phyloP scores from a whole-genome alignment of 2,888 invertebrate genomes.

The Amiota communis region DNA sequence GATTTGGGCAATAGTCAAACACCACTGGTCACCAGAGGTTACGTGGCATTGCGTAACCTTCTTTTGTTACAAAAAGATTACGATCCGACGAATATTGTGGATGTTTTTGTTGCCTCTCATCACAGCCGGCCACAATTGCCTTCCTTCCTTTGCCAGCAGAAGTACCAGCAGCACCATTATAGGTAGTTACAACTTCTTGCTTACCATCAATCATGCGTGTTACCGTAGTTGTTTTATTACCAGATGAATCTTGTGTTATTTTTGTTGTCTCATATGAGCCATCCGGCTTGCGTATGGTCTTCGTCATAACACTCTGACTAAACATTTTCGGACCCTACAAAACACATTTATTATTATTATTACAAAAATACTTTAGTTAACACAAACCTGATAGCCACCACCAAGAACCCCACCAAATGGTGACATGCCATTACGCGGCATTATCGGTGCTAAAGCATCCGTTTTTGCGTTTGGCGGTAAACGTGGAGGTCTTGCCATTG shows the following conservation, averaged over 20 bases:
- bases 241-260: constrained; percentile 76
- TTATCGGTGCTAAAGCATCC: constrained; percentile 62
- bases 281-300: constrained; percentile 76
- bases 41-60: constrained; percentile 73
- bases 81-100: constrained; percentile 60
- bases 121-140: constrained; percentile 9
- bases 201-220: constrained; percentile 72
- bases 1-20: constrained; percentile 59
- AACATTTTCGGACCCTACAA: constrained; percentile 72
- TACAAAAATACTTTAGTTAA: background rate
- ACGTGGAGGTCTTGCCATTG: constrained; percentile 41
- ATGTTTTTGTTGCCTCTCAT: constrained; percentile 17
- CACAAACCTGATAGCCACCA: constrained; percentile 67
- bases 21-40: constrained; percentile 74
- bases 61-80: constrained; percentile 71
- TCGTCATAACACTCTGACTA: constrained; percentile 75
- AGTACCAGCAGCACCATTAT: constrained; percentile 44
- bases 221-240: constrained; percentile 77
- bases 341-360: background rate
- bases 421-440: constrained; percentile 54
- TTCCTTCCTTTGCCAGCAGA: constrained; percentile 19
- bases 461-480: constrained; percentile 59
- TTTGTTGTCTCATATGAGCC: constrained; percentile 77
- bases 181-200: constrained; percentile 67
- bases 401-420: constrained; percentile 71